Evolutionary conservation across 1,140 invertebrate species (phyloP).

Genomic region (Steinernema khuongi): DNA sequence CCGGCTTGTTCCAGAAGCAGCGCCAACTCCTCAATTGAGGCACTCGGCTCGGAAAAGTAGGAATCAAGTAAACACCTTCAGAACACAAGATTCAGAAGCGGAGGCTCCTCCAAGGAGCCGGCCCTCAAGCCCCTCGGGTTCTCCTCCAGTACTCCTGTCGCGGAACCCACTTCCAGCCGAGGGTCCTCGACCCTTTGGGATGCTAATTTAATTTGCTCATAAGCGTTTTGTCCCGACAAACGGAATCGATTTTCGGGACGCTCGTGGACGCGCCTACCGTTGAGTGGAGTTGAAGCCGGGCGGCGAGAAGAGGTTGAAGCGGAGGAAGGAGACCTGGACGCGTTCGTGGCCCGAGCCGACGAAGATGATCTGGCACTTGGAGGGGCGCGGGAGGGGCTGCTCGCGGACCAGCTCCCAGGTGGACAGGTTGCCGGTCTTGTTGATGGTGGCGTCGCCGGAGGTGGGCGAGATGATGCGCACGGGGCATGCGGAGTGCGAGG

Average conservation of each 20-base stretch:
- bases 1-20: too few relatives aligned
- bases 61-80: too few relatives aligned
- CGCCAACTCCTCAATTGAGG: too few relatives aligned
- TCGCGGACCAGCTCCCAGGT: not conserved
- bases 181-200: not conserved
- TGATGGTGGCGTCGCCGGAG: not conserved
- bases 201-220: not conserved
- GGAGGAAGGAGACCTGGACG: constrained; percentile 43
- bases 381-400: not conserved
- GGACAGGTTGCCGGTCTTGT: not conserved
- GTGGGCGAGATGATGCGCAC: not conserved
- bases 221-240: too few relatives aligned
- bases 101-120: too few relatives aligned
- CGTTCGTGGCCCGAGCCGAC: constrained; percentile 45
- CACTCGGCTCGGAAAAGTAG: too few relatives aligned
- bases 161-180: too few relatives aligned
- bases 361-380: constrained; percentile 53
- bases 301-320: constrained; percentile 37
- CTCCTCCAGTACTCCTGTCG: too few relatives aligned
- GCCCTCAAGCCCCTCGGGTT: too few relatives aligned
- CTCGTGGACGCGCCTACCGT: constrained; percentile 2
- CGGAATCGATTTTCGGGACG: constrained; percentile 5
- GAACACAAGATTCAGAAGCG: too few relatives aligned
- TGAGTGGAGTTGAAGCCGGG: constrained; percentile 18
- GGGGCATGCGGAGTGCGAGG: not conserved